phyloP scores from a whole-genome alignment of 2,888 invertebrate species.

The Podotricha telesiphe region DNA sequence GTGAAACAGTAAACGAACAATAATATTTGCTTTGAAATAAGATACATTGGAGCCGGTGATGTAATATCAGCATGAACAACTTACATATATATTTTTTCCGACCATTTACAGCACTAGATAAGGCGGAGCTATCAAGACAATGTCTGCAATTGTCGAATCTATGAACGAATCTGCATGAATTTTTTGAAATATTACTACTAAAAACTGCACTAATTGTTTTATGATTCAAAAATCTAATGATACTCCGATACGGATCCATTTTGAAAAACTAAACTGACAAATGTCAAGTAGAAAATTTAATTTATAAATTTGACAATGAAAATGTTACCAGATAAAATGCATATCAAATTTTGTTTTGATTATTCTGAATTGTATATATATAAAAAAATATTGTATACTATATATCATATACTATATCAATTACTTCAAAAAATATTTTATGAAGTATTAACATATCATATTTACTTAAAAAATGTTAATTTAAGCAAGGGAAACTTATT shows the following conservation, averaged over 20 bases:
- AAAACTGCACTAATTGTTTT: constrained; percentile 82
- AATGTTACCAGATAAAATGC: constrained; percentile 17
- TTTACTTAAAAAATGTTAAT: too few relatives aligned
- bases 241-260: constrained; percentile 85
- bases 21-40: constrained; percentile 30
- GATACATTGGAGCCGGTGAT: constrained; percentile 65
- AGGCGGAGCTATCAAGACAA: constrained; percentile 60
- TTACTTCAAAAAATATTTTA: too few relatives aligned
- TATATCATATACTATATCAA: too few relatives aligned
- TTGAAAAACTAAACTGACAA: constrained; percentile 54
- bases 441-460: too few relatives aligned
- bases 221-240: constrained; percentile 84
- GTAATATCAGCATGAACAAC: constrained; percentile 79
- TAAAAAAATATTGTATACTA: too few relatives aligned
- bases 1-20: neutral
- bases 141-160: constrained; percentile 78
- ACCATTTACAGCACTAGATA: constrained; percentile 62
- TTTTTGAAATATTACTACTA: constrained; percentile 75
- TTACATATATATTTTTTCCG: constrained; percentile 74
- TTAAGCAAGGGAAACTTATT: too few relatives aligned
- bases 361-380: too few relatives aligned
- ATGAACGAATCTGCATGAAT: constrained; percentile 78
- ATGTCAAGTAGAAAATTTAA: constrained; percentile 27
- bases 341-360: neutral
- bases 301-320: constrained; percentile 12